Base-by-base conservation (phyloP, 2,113 vertebrate genomes). In the Sakesphorus luctuosus region DNA sequence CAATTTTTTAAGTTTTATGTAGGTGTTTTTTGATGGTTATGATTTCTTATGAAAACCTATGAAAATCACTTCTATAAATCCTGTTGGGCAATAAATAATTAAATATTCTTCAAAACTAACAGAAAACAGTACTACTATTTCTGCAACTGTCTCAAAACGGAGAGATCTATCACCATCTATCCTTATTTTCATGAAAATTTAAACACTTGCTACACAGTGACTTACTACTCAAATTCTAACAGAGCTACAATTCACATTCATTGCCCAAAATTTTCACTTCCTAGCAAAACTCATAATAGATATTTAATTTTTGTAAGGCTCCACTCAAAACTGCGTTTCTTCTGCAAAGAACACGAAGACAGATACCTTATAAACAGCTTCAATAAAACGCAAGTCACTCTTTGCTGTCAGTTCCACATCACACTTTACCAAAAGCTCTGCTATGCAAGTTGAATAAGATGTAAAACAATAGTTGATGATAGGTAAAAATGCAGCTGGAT, bases 341-440 rank as follows among this genome's bases (percentile, higher is more conserved):
- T 65, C 10, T 40, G 47, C 56, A 7, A 90, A 47, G 62, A 84
- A 11, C 13, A 40, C 1, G 16, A 59, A 92, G 17, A 68, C 62
- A 93, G 21, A 56, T 98, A 99, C 99, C 99, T 99, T 99, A 91
- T 99, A 99, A 93, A 99, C 93, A 7, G 98, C 97, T 89, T 99
- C 99, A 21, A 98, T 97, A 89, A 99, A 99, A 84, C 99, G 98
- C 56, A 99, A 96, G 92, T 99, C 99, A 24, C 98, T 99, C 97
- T 99, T 99, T 68, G 98, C 98, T 17, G 97, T 95, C 33, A 99
- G 97, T 81, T 99, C 99, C 33, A 98, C 72, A 44, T 98, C 98
- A 13, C 97, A 96, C 21, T 97, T 97, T 31, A 99, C 94, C 31
- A 99, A 90, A 61, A 99, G 98, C 80, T 99, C 99, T 13, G 98